Conservation (phyloP, 35 echinoderm and acorn worm species). For the Apostichopus parvimensis region DNA sequence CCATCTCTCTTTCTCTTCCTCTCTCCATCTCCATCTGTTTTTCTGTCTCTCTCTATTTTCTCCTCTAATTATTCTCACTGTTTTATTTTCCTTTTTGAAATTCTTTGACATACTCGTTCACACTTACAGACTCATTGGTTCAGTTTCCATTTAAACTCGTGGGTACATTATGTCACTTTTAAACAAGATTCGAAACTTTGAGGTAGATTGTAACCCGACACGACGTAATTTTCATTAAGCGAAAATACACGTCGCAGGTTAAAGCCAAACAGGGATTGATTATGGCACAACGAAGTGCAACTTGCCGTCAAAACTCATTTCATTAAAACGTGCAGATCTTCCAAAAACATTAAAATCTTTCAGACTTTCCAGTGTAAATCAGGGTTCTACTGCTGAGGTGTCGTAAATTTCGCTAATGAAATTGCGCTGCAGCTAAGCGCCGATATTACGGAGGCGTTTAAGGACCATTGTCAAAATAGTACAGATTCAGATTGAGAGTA, state of each 20-base stretch:
- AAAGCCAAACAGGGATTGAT: constrained; percentile 30
- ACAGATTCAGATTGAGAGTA: too few relatives aligned
- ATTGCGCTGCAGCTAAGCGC: constrained; percentile 52
- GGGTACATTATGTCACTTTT: constrained; percentile 37
- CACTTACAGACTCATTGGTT: background rate
- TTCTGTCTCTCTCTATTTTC: too few relatives aligned
- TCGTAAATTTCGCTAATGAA: constrained; percentile 61
- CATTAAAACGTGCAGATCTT: constrained; percentile 55
- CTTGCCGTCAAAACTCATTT: constrained; percentile 55
- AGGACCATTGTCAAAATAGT: background rate
- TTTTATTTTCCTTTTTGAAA: background rate
- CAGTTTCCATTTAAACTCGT: constrained; percentile 20
- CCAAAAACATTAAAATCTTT: constrained; percentile 54
- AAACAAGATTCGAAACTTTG: background rate
- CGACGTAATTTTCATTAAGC: constrained; percentile 35
- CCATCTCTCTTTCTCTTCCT: too few relatives aligned
- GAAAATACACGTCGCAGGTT: constrained; percentile 19
- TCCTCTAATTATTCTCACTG: background rate
- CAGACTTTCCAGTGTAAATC: constrained; percentile 54
- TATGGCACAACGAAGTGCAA: constrained; percentile 33
- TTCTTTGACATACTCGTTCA: background rate
- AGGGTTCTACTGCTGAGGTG: constrained; percentile 8
- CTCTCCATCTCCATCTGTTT: too few relatives aligned
- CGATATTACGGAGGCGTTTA: constrained; percentile 11
- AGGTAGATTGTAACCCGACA: background rate